Evolutionary conservation across 2,797 vertebrate genomes (phyloP).

Genomic region (Cryptoprocta ferox): DNA sequence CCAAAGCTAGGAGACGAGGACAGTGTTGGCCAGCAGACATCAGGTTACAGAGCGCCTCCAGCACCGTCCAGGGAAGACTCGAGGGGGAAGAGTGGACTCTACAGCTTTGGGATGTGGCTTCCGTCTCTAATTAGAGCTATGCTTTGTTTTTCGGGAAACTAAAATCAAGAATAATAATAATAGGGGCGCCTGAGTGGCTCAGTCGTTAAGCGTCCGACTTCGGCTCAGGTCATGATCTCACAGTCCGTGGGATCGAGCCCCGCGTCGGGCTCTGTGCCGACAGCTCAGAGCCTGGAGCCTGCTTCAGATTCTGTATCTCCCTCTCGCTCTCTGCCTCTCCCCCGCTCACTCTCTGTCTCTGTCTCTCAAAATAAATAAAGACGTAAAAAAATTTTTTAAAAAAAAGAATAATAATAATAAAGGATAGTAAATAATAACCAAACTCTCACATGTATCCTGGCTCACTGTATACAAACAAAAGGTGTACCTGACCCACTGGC

Average conservation of each 20-base stretch:
- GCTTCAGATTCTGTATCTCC: no score
- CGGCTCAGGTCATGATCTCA: no score
- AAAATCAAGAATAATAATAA: slow-evolving; percentile 63
- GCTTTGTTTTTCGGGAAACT: slow-evolving; percentile 68
- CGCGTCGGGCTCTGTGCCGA: no score
- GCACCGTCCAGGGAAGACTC: neutral
- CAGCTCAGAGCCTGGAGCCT: no score
- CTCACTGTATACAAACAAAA: neutral
- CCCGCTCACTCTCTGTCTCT: no score
- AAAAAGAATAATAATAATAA: neutral
- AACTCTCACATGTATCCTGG: slow-evolving; percentile 29
- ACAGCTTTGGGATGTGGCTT: slow-evolving; percentile 15
- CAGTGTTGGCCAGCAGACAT: neutral
- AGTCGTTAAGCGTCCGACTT: no score
- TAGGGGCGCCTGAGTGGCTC: no score
- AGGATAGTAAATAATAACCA: neutral
- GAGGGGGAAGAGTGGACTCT: neutral
- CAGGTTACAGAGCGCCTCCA: neutral
- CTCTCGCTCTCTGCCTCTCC: no score
- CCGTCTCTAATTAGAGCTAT: neutral
- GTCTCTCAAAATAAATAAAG: no score
- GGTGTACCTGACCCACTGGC: neutral
- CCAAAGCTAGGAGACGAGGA: slow-evolving; percentile 24
- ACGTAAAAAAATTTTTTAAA: no score
- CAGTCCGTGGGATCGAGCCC: no score